Percentiles rank a stretch among this genome's conserved stretches.
Evolutionary conservation across 2,113 vertebrate genomes (phyloP).

Genomic region (Coracopsis vasa): DNA sequence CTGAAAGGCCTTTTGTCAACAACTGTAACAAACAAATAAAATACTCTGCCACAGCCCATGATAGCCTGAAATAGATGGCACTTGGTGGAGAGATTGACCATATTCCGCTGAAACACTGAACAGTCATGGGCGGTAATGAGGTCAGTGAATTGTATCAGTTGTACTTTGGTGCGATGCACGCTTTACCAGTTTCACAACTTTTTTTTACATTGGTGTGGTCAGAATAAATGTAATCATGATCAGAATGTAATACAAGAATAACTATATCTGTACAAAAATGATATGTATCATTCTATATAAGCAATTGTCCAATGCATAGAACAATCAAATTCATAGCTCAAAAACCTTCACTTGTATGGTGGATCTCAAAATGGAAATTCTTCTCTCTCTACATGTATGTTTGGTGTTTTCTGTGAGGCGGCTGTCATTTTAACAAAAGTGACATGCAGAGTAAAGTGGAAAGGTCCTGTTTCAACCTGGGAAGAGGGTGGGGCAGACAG

Average conservation of each 20-base stretch:
- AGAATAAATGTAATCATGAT: background rate
- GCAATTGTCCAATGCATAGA: background rate
- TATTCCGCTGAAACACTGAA: conserved; percentile 82
- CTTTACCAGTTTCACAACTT: background rate
- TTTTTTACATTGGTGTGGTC: background rate
- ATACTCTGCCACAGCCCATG: conserved; percentile 61
- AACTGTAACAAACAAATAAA: conserved; percentile 75
- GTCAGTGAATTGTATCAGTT: background rate
- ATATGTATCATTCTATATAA: background rate
- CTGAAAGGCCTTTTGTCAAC: conserved; percentile 76
- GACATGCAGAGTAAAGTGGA: conserved; percentile 64
- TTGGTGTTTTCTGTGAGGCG: conserved; percentile 59
- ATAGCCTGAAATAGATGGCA: conserved; percentile 78
- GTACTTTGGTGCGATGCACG: background rate
- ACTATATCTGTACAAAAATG: background rate
- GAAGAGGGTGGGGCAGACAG: conserved; percentile 67
- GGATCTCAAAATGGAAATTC: conserved; percentile 45
- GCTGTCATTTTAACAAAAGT: conserved; percentile 69
- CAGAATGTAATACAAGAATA: background rate
- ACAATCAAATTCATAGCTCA: conserved; percentile 27
- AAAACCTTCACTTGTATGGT: conserved; percentile 26
- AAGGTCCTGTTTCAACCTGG: conserved; percentile 65
- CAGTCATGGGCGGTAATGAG: conserved; percentile 79
- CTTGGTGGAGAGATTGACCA: conserved; percentile 77
- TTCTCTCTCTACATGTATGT: conserved; percentile 40